Base-by-base conservation (phyloP, 1,140 invertebrate genomes). In the Leptinotarsa defecta region DNA sequence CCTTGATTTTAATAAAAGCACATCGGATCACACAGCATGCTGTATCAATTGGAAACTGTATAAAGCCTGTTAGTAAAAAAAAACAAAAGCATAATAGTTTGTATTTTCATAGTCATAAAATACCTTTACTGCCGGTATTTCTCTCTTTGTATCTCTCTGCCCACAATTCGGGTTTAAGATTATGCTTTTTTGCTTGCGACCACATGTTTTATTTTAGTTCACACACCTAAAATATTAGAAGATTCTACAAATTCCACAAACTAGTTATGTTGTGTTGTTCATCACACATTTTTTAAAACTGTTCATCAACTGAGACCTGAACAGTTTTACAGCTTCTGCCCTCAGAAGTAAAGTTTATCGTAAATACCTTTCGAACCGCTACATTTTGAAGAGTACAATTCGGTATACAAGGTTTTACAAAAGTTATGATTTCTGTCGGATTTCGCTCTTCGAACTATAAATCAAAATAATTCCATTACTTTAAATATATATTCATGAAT, bases 341-440 rank as follows among this genome's bases (percentile, higher is more conserved):
- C 4, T 57, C 52, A 13, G 52, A 15, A 57, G 52, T 15, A 15
- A 17, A 3, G 15, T 65, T 65, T 13, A 20, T 65, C 24, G 11
- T 15, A 65, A 65, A 65, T 80, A 81, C 80, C 80, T 82, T 81
- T 80, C 13, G 79, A 80, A 34, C 78, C 80, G n/a, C 80, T 80
- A 74, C 76, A 79, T 76, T 80, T 78, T 48, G 80, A 79, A 64
- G 74, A 63, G 52, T 83, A 83, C 69, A 80, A 62, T 73, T 83
- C 75, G 34, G 75, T 82, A 79, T 78, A 81, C 65, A 83, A 75
- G 73, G 77, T 71, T 65, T 80, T 69, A 19, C 78, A 83, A 77
- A 82, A 83, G 19, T 77, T 73, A 74, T 83, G 82, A 67, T 81
- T 77, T 77, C 81, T 76, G 27, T 83, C 83, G 34, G 73, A 75